These are phyloP conservation scores for Microcebus griseorufus DNA, from an alignment of 2,113 vertebrate genomes.

Conservation along the genomic window DNA sequence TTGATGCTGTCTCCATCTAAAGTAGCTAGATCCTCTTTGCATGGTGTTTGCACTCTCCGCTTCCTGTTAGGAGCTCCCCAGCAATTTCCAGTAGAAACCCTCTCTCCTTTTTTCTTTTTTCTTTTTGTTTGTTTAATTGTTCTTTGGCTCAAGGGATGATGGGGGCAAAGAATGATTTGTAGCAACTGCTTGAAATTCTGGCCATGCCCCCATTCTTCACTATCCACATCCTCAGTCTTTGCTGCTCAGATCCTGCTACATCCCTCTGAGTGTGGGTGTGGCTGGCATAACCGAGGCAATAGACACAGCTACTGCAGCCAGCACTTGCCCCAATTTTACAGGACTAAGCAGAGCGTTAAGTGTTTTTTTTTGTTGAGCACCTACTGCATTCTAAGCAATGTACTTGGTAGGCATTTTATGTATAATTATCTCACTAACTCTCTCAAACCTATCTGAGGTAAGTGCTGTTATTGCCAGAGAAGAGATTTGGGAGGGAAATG, in stretches of 20 bases:
- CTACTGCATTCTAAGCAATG: slow-evolving; percentile 35
- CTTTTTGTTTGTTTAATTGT: not conserved
- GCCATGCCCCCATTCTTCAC: slow-evolving; percentile 22
- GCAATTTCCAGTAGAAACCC: slow-evolving; percentile 46
- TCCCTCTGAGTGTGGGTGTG: slow-evolving; percentile 53
- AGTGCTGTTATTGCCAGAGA: slow-evolving; percentile 18
- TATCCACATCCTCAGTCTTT: slow-evolving; percentile 41
- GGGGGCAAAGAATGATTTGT: slow-evolving; percentile 49
- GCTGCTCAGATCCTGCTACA: slow-evolving; percentile 40
- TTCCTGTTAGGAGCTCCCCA: slow-evolving; percentile 29
- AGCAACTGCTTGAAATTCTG: slow-evolving; percentile 62
- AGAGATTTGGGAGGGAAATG: not conserved
- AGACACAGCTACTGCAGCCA: slow-evolving; percentile 36
- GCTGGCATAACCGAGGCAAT: slow-evolving; percentile 36
- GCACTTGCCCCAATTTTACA: not conserved
- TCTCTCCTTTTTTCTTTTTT: not conserved
- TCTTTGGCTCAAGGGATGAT: not conserved
- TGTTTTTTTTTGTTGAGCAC: slow-evolving; percentile 32
- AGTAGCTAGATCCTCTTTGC: slow-evolving; percentile 57
- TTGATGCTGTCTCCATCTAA: slow-evolving; percentile 66
- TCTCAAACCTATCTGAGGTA: slow-evolving; percentile 18
- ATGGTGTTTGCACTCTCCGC: slow-evolving; percentile 44
- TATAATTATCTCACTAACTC: not conserved
- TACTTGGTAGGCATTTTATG: not conserved
- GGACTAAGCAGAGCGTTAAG: not conserved